Evolutionary conservation across 2,797 vertebrate genomes (phyloP), one percentile per base, ranked within the genome.

Genomic region (Tapera naevia): DNA sequence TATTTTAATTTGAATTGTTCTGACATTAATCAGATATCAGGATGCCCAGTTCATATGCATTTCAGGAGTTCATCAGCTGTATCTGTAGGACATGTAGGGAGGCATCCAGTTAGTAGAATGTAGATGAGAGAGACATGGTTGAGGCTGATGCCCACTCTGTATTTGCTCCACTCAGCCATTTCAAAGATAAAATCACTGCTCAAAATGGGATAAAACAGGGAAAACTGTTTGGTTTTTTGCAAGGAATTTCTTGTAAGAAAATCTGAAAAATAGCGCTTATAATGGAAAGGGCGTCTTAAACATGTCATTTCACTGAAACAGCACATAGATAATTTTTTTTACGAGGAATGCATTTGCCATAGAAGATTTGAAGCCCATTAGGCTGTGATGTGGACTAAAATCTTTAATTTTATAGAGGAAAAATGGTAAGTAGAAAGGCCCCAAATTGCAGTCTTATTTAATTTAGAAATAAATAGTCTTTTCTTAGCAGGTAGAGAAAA

Each of bases 241-340:
- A 75, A 58, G 50, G 48, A 53, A 24, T 94, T 92, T 94, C 65
- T 78, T 91, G 70, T 65, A 61, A 76, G 67, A 83, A 91, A 78
- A 45, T 75, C 8, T 91, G 93, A 75, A 70, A 93, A 94, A 75
- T 8, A 43, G 75, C 65, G 45, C 81, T 96, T 94, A 3, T 80
- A 58, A 75, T 75, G 83, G 78, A 82, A 94, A 66, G 88, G 76
- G 51, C 70, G 41, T 54, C 23, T 86, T 76, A 91, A 91, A 91
- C 46, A 41, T 62, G 67, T 61, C 62, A 18, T 69, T 70, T 88
- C 69, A 65, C 75, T 78, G 86, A 75, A 89, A 86, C 30, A 89
- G 69, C 72, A 80, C 58, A 32, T 53, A 65, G 80, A 67, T 67
- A 46, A 84, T 81, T 95, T 95, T 94, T 91, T 96, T 91, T 66